Evolutionary conservation across 2,888 invertebrate species (phyloP).

Genomic region (Troides helena): DNA sequence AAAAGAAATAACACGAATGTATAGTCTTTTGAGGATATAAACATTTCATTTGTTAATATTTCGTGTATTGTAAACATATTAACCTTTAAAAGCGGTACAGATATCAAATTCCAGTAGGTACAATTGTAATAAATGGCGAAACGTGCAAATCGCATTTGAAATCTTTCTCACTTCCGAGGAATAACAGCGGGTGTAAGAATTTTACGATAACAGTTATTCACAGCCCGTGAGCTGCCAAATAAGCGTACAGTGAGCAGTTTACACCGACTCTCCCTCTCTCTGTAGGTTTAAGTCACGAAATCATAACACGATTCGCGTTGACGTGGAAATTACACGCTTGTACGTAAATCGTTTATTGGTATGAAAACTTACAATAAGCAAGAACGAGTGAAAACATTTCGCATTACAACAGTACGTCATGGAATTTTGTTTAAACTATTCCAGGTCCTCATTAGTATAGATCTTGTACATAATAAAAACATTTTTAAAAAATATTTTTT

Average conservation of each 20-base stretch:
- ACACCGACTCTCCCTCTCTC: constrained; percentile 54
- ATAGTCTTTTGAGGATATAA: not conserved
- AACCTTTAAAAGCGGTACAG: not conserved
- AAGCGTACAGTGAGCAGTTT: constrained; percentile 50
- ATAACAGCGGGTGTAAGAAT: constrained; percentile 45
- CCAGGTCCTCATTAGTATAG: too few relatives aligned
- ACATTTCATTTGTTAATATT: not conserved
- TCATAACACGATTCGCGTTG: constrained; percentile 1
- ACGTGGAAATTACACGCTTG: constrained; percentile 6
- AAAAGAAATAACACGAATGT: too few relatives aligned
- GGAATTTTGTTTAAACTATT: not conserved
- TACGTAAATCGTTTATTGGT: not conserved
- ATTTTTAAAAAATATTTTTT: too few relatives aligned
- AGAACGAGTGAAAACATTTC: not conserved
- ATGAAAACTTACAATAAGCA: not conserved
- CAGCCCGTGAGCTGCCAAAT: constrained; percentile 68
- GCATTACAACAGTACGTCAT: not conserved
- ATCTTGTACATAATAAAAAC: too few relatives aligned
- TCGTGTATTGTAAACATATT: not conserved
- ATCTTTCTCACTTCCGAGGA: constrained; percentile 49
- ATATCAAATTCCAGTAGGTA: constrained; percentile 2
- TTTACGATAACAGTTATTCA: constrained; percentile 66
- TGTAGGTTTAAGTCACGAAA: constrained; percentile 57
- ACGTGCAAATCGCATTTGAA: constrained; percentile 34
- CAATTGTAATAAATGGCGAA: not conserved